phyloP scores from a whole-genome alignment of 2,888 invertebrate genomes.

The Apotomis betuletana region DNA sequence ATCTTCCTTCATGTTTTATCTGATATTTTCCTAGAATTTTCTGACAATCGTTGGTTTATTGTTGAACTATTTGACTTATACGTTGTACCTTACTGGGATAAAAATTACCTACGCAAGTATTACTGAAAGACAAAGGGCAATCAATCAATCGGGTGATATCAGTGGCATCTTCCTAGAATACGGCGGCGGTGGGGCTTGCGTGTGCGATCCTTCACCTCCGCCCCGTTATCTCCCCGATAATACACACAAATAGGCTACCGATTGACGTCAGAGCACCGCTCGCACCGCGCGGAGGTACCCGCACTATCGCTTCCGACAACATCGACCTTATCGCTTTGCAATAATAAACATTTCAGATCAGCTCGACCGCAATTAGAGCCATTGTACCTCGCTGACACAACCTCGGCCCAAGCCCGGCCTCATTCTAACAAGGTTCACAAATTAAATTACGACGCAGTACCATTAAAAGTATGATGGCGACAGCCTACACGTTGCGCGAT shows the following conservation, averaged over 20 bases:
- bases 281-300: constrained; percentile 59
- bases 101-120: constrained; percentile 35
- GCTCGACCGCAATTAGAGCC: constrained; percentile 30
- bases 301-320: constrained; percentile 44
- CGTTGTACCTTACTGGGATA: constrained; percentile 17
- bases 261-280: constrained; percentile 72
- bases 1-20: background rate
- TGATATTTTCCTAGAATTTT: constrained; percentile 4
- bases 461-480: constrained; percentile 50
- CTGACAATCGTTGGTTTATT: background rate
- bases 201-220: constrained; percentile 74
- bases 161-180: constrained; percentile 60
- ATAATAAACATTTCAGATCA: constrained; percentile 49
- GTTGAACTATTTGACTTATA: constrained; percentile 3
- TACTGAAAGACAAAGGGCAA: constrained; percentile 68
- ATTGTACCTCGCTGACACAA: constrained; percentile 53
- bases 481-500: constrained; percentile 32
- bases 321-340: constrained; percentile 49
- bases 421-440: constrained; percentile 65
- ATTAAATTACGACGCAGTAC: constrained; percentile 68
- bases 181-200: constrained; percentile 56
- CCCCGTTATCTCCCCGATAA: constrained; percentile 60
- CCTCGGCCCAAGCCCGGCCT: constrained; percentile 63
- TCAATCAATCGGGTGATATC: constrained; percentile 62
- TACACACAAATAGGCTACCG: constrained; percentile 70